These are phyloP conservation scores for Nestor notabilis DNA, from an alignment of 2,113 vertebrate species.

Conservation along the genomic window DNA sequence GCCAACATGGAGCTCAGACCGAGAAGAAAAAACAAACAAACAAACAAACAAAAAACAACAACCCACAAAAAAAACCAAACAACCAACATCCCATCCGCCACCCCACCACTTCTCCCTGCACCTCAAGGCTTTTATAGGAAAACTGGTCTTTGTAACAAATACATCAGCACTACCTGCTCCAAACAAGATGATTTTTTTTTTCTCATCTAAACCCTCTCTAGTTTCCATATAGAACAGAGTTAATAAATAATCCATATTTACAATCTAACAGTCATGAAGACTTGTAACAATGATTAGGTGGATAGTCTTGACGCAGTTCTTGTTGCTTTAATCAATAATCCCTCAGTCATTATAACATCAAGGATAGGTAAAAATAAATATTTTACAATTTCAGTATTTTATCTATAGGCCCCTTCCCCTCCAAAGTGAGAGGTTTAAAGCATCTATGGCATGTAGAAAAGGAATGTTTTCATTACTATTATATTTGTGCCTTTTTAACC, in stretches of 20 bases:
- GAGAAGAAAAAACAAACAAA: constrained; percentile 57
- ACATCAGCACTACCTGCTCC: constrained; percentile 55
- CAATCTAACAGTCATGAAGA: constrained; percentile 78
- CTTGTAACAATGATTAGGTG: constrained; percentile 70
- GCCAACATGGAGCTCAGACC: constrained; percentile 48
- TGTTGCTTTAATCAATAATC: constrained; percentile 68
- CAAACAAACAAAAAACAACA: no score
- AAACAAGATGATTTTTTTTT: not conserved
- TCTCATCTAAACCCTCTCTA: constrained; percentile 2
- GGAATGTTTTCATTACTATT: constrained; percentile 68
- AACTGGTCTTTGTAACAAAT: constrained; percentile 37
- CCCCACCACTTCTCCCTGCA: not conserved
- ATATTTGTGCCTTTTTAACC: constrained; percentile 81
- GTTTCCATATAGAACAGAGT: constrained; percentile 75
- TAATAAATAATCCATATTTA: constrained; percentile 89
- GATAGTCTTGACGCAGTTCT: constrained; percentile 79
- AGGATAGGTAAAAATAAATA: constrained; percentile 82
- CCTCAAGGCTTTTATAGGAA: constrained; percentile 54
- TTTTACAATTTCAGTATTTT: constrained; percentile 65
- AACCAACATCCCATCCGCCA: not conserved
- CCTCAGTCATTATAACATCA: constrained; percentile 67
- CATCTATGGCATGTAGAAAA: constrained; percentile 62
- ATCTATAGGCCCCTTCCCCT: constrained; percentile 54
- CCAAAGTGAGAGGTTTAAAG: not conserved
- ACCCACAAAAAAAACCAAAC: no score